phyloP scores from a whole-genome alignment of 2,888 invertebrate genomes.

The Brachyopa scutellaris region DNA sequence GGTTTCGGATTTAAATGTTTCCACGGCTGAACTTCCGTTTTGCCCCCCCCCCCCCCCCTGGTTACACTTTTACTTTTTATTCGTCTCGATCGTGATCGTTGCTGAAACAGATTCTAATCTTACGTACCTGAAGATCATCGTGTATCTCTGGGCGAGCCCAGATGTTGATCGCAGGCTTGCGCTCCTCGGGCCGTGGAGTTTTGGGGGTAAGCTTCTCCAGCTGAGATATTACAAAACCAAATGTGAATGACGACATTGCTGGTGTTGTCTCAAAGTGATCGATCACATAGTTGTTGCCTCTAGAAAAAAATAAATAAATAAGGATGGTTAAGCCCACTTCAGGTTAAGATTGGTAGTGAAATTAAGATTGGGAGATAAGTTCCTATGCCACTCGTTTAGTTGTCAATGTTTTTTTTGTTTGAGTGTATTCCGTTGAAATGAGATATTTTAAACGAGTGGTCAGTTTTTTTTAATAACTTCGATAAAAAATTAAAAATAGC shows the following conservation, averaged over 20 bases:
- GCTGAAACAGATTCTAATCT: background rate
- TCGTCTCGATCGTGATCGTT: background rate
- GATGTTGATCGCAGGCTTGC: slow-evolving; percentile 80
- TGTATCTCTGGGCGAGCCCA: slow-evolving; percentile 82
- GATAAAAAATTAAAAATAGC: no score
- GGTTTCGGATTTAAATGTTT: background rate
- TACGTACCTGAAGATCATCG: slow-evolving; percentile 79
- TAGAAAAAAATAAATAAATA: slow-evolving; percentile 4
- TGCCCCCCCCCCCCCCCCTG: background rate
- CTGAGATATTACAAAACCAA: slow-evolving; percentile 88
- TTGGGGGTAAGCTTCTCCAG: slow-evolving; percentile 80
- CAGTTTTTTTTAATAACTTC: no score
- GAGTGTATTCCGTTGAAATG: no score
- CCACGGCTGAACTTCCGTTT: background rate
- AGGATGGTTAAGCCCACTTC: no score
- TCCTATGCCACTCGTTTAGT: no score
- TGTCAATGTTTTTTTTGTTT: background rate
- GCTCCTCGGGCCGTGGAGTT: slow-evolving; percentile 67
- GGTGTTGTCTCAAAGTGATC: slow-evolving; percentile 88
- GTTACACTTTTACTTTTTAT: slow-evolving; percentile 37
- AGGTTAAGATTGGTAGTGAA: no score
- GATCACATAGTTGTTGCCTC: slow-evolving; percentile 84
- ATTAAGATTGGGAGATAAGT: no score
- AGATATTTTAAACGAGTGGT: no score
- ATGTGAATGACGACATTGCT: slow-evolving; percentile 89